These are phyloP conservation scores for Desmophyllum pertusum DNA, from an alignment of 92 coral and sea anemone genomes.

Conservation along the genomic window DNA sequence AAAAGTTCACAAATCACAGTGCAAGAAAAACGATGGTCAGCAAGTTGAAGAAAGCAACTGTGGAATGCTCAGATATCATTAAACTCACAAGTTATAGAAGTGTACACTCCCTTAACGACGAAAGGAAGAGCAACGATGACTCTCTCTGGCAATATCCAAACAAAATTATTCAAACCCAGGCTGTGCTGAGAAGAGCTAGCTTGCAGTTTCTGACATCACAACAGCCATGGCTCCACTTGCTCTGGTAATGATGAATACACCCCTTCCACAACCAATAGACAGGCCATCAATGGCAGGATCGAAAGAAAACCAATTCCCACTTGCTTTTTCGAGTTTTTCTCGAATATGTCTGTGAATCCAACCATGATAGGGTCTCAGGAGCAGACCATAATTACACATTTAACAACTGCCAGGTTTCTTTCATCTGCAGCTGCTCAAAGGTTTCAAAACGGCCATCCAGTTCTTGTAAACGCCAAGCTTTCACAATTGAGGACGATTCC, in stretches of 20 bases:
- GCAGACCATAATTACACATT: not conserved
- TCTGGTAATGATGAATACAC: too few species aligned
- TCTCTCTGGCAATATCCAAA: constrained; percentile 16
- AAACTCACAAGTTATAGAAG: constrained; percentile 51
- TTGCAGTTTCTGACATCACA: not conserved
- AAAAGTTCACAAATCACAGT: constrained; percentile 56
- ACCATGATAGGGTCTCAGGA: not conserved
- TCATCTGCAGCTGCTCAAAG: constrained; percentile 1
- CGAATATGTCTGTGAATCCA: not conserved
- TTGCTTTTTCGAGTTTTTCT: not conserved
- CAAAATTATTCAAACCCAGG: not conserved
- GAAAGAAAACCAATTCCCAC: not conserved
- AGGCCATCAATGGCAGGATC: not conserved
- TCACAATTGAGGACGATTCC: not conserved
- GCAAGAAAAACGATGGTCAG: constrained; percentile 48
- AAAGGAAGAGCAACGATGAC: constrained; percentile 51
- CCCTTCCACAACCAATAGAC: not conserved
- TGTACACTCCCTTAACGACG: constrained; percentile 55
- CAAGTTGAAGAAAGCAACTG: constrained; percentile 39
- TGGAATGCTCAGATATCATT: constrained; percentile 41
- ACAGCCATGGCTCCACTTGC: too few species aligned
- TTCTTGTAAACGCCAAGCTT: constrained; percentile 2
- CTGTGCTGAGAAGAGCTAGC: not conserved
- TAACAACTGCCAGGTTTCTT: constrained; percentile 17
- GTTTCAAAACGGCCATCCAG: not conserved